Evolutionary conservation across 2,888 invertebrate genomes (phyloP).

Genomic region (Calameuta filiformis): DNA sequence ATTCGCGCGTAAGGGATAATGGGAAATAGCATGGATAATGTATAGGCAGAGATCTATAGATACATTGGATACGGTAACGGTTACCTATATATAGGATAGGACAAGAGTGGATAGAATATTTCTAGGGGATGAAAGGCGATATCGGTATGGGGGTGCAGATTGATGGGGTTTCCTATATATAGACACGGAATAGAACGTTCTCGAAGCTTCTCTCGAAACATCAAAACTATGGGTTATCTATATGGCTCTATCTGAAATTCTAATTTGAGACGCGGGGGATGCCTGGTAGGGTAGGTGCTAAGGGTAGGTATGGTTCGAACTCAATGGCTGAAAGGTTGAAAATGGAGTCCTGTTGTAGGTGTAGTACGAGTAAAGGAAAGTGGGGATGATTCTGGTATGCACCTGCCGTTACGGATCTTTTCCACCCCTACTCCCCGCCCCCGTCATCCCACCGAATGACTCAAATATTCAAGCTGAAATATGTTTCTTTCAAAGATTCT

Average conservation of each 20-base stretch:
- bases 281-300: not conserved
- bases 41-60: not conserved
- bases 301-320: not conserved
- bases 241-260: conserved; percentile 51
- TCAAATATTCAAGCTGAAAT: conserved; percentile 40
- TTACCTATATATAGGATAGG: not conserved
- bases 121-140: not conserved
- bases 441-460: conserved; percentile 13
- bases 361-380: not conserved
- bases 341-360: not conserved
- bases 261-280: conserved; percentile 41
- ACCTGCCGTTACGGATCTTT: not conserved
- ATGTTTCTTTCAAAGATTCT: conserved; percentile 36
- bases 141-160: not conserved
- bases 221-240: conserved; percentile 30
- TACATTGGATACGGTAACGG: not conserved
- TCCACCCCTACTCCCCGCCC: conserved; percentile 22
- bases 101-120: not conserved
- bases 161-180: conserved; percentile 15
- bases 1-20: not conserved
- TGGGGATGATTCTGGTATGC: not conserved
- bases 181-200: not conserved
- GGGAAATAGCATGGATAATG: not conserved
- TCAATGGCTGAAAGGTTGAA: not conserved
- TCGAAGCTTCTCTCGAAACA: conserved; percentile 42